A percentile compares a stretch with the other conserved stretches of the same genome.
Evolutionary conservation across 2,888 invertebrate species (phyloP).

Genomic region (Iphiclides podalirius): DNA sequence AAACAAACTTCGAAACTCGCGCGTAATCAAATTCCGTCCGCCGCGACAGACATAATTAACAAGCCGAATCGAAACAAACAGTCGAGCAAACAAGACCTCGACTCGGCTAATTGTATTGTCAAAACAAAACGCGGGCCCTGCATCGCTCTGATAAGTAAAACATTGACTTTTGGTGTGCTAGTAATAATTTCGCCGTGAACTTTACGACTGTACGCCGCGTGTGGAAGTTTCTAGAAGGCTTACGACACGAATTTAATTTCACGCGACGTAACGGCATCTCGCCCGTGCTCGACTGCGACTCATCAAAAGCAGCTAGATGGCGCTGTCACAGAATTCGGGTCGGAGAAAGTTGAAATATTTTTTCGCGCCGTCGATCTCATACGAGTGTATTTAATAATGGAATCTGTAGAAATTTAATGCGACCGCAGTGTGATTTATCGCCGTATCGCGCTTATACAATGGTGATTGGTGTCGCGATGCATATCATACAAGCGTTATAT

Average conservation of each 20-base stretch:
- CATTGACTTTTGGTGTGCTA: constrained; percentile 8
- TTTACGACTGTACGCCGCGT: not conserved
- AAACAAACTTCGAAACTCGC: constrained; percentile 4
- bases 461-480: constrained; percentile 2
- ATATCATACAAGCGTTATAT: not conserved
- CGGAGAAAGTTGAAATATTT: not conserved
- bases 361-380: too few relatives aligned
- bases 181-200: constrained; percentile 4
- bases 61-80: constrained; percentile 17
- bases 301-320: not conserved
- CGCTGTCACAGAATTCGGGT: not conserved
- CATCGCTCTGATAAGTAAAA: constrained; percentile 12
- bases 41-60: constrained; percentile 19
- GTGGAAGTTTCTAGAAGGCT: not conserved
- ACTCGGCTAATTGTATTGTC: constrained; percentile 15
- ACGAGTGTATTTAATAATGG: not conserved
- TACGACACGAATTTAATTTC: not conserved
- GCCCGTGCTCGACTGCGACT: not conserved
- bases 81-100: not conserved
- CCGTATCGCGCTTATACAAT: constrained; percentile 5
- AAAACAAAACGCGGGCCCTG: constrained; percentile 15
- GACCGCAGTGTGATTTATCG: too few relatives aligned
- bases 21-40: constrained; percentile 9
- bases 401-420: constrained; percentile 5
- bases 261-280: too few relatives aligned